Base-by-base conservation (phyloP, 2,888 invertebrate species). In the Euclidia mi region DNA sequence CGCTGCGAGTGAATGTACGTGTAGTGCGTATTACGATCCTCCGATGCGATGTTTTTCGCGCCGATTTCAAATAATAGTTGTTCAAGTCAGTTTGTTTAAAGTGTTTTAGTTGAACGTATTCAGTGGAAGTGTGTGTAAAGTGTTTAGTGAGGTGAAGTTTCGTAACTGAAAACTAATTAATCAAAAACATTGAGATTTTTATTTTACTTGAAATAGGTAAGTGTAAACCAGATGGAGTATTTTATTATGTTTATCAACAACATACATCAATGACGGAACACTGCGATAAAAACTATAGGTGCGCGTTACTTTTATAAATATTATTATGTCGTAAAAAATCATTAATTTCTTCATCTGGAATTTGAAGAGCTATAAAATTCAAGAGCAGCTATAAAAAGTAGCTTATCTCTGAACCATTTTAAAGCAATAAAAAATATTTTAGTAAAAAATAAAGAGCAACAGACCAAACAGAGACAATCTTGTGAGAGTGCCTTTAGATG, bases 31-130 rank as follows among this genome's bases (percentile, higher is more conserved):
- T 52, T 51, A 62, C 46, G 47, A 56, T 61, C 48, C 50, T 65
- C 58, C 47, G 55, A 70, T 72, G 66, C 82, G 81, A 84, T 85
- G 81, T 82, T 85, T 78, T 86, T 79, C 84, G 85, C 86, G 86
- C 83, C 80, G 71, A 79, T 73, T 76, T 75, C 72, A 70, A 69
- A 64, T 65, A 52, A 56, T 50, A 63, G 43, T 63, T 61, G 74
- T 78, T 61, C 62, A 73, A 76, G 76, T 66, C 50, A 57, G 63
- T 80, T 81, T 51, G 59, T 73, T 83, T 82, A 65, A 82, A 84
- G 85, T 81, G 82, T 88, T 87, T 81, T 79, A 85, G 85, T 83
- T 81, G 34, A 67, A 65, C 52, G 14, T 49, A 50, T 41, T 35
- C 49, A 60, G 45, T 63, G 48, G 50, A 60, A 65, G 34, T 29